Conservation (phyloP, 2,113 vertebrate species). For the Prinia subflava region DNA sequence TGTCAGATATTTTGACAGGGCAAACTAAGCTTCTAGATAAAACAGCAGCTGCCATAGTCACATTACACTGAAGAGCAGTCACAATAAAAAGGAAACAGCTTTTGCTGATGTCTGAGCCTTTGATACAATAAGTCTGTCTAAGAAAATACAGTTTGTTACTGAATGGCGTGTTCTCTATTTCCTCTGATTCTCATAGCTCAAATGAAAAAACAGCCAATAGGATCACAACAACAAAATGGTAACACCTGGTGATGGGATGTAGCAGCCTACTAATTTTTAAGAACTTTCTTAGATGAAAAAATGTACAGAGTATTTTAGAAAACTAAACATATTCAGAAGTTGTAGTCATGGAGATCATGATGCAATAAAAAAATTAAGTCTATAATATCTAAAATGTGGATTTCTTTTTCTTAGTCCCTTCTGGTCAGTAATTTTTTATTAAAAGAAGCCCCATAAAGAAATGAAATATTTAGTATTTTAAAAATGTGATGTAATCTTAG, state of each 20-base stretch:
- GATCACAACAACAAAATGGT: neutral
- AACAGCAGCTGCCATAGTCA: neutral
- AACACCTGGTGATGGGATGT: neutral
- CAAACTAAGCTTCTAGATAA: neutral
- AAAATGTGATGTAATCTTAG: neutral
- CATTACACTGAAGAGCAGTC: neutral
- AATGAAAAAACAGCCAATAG: neutral
- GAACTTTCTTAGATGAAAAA: neutral
- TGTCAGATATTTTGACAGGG: neutral
- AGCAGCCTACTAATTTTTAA: neutral
- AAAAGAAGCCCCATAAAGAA: neutral
- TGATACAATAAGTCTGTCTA: neutral
- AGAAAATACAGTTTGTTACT: neutral
- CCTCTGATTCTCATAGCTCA: neutral
- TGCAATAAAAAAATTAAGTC: neutral
- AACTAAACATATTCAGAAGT: neutral
- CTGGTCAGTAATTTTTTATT: neutral
- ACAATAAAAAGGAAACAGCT: neutral
- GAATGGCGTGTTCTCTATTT: neutral
- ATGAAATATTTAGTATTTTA: neutral
- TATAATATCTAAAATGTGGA: neutral
- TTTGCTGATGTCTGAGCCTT: neutral
- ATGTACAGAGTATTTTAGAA: neutral
- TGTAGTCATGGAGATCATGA: neutral
- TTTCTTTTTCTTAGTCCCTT: neutral